Evolutionary conservation across 2,888 invertebrate genomes (phyloP).

Genomic region (Pecten maximus): DNA sequence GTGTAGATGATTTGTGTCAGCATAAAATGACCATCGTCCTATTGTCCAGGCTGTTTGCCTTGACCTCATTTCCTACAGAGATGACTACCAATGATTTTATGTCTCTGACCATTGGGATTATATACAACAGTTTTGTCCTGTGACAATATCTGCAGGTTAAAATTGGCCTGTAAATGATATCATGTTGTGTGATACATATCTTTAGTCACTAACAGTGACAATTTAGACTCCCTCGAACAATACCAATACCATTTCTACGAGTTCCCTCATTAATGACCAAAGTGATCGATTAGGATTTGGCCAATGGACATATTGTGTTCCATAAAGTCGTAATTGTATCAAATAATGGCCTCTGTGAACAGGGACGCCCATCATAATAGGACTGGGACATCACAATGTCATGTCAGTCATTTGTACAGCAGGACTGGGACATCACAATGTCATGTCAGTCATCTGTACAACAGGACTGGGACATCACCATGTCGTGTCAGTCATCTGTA

Average conservation of each 20-base stretch:
- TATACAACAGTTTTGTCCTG: neutral
- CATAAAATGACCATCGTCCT: no score
- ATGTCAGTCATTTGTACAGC: no score
- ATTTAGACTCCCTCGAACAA: neutral
- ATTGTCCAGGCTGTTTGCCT: neutral
- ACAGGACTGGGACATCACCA: neutral
- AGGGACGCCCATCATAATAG: neutral
- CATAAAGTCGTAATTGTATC: neutral
- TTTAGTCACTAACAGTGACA: neutral
- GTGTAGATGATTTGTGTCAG: no score
- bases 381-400: neutral
- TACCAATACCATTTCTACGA: neutral
- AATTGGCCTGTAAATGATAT: neutral
- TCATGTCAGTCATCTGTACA: no score
- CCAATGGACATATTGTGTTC: neutral
- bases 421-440: neutral
- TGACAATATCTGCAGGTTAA: neutral
- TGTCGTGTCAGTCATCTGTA: neutral
- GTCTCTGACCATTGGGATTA: neutral
- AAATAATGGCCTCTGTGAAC: neutral
- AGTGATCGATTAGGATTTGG: neutral
- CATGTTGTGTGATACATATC: neutral
- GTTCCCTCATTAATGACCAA: neutral
- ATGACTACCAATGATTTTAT: neutral
- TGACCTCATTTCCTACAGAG: neutral